A percentile compares a stretch with the other conserved stretches of the same genome.
phyloP scores from a whole-genome alignment of 30 jellyfish, hydroid and myxozoan species.

The Haliclystus octoradiatus region DNA sequence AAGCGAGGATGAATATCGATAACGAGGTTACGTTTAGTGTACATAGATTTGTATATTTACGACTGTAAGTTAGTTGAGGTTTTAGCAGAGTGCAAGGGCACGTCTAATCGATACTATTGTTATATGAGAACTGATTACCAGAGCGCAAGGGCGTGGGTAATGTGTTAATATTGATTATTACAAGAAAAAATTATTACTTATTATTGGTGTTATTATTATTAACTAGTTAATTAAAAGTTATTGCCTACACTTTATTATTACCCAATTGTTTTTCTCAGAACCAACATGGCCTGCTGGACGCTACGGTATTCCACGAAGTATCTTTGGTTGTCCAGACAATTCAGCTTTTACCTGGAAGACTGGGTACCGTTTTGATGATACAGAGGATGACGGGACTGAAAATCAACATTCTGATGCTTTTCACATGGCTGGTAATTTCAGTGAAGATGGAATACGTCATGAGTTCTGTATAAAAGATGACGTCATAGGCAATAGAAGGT shows the following conservation, averaged over 20 bases:
- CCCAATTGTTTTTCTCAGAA: slow-evolving; percentile 9
- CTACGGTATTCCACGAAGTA: slow-evolving; percentile 64
- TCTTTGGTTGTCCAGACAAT: slow-evolving; percentile 66
- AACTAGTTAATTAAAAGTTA: too few relatives aligned
- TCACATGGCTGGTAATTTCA: slow-evolving; percentile 76
- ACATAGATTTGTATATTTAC: too few relatives aligned
- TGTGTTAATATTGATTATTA: too few relatives aligned
- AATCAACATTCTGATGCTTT: slow-evolving; percentile 76
- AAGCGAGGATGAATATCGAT: too few relatives aligned
- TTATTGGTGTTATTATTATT: too few relatives aligned
- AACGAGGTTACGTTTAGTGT: too few relatives aligned
- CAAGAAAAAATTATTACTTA: too few relatives aligned
- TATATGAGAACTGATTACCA: too few relatives aligned
- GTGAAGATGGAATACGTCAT: slow-evolving; percentile 91
- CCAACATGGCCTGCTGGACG: slow-evolving; percentile 74
- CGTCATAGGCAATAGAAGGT: slow-evolving; percentile 48
- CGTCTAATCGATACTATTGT: too few relatives aligned
- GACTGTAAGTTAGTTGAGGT: too few relatives aligned
- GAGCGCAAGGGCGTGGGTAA: too few relatives aligned
- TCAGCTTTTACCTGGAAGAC: slow-evolving; percentile 55
- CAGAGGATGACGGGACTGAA: slow-evolving; percentile 95
- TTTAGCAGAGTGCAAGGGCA: too few relatives aligned
- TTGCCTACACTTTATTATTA: not conserved
- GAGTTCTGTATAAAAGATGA: slow-evolving; percentile 86
- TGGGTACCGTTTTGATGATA: slow-evolving; percentile 82